Percentiles rank a stretch among this genome's conserved stretches.
phyloP scores from a whole-genome alignment of 2,113 vertebrate species.

The mouse (Mus musculus) region GRCm39 chr4:111255501-111256000 shows the following conservation, averaged over 20 bases:
- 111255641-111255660: neutral
- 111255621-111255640: neutral
- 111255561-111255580: neutral
- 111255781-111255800: neutral
- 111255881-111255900: constrained; percentile 45
- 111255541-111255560: neutral
- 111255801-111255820: neutral
- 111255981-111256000: constrained; percentile 2
- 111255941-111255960: neutral
- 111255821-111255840: neutral
- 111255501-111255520: neutral
- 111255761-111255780: neutral
- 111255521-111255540: too few species aligned
- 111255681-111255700: neutral
- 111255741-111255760: constrained; percentile 34
- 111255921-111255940: neutral
- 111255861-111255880: neutral
- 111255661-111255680: constrained; percentile 30
- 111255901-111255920: constrained; percentile 19
- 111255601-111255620: neutral
- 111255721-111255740: neutral
- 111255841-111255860: neutral
- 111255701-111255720: neutral
- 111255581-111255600: neutral
- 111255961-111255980: neutral